Base-by-base conservation (phyloP, 2,888 invertebrate species). In the Zele albiditarsus region DNA sequence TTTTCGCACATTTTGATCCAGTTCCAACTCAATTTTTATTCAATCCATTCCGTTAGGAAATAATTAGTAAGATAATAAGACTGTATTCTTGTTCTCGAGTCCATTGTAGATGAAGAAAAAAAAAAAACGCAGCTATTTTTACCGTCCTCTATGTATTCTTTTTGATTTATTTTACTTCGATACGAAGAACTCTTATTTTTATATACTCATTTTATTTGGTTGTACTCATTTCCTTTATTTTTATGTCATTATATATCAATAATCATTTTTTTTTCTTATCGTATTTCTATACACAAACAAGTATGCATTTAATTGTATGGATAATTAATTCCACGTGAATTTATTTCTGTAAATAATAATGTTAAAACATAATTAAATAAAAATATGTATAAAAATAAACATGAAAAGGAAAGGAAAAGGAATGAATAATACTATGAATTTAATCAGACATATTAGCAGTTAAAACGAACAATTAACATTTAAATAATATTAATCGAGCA, bases 301-400 rank as follows among this genome's bases (percentile, higher is more conserved):
- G 1, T 16, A 46, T 16, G 46, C 46, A 46, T 46, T 46, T 46
- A 46, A n/a, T 46, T n/a, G 2, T 46, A n/a, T 46, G n/a, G 16
- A n/a, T 46, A n/a, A n/a, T n/a, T 46, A 5, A 42, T 42, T 42
- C 14, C 14, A 5, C 6, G n/a, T 46, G 46, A 46, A 46, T 46
- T 46, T 46, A 46, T n/a, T n/a, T 46, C 46, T 46, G 46, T 46
- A 46, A 46, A 46, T 46, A 46, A 46, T 46, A 46, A 46, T n/a
- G 4, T 46, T n/a, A 46, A 33, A 3, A 46, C 4, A 46, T 46
- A 3, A 14, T 16, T 4, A 4, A 6, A 46, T 46, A 16, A 46
- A 16, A 38, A 12, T 38, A 6, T 38, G 38, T 38, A 38, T 0
- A 38, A 38, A 38, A 0, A 31, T 8, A 31, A 8, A 2, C 8